Percentiles rank a stretch among this genome's conserved stretches.
These are phyloP conservation scores for Melanchra persicariae DNA, from an alignment of 2,888 invertebrate genomes.

Conservation along the genomic window DNA sequence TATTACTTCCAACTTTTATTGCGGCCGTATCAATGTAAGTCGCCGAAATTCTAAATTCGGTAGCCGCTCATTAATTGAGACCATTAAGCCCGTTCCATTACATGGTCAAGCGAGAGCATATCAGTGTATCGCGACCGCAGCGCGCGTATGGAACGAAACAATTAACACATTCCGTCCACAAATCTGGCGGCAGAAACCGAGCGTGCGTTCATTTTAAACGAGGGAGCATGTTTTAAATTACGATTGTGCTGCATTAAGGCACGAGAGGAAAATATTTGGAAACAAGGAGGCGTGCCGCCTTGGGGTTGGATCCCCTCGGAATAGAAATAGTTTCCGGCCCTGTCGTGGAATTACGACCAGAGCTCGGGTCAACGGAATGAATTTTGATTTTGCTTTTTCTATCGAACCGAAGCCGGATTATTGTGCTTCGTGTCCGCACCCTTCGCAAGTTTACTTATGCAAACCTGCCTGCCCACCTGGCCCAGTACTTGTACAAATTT, in stretches of 20 bases:
- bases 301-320: constrained; percentile 82
- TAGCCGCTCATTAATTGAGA: constrained; percentile 62
- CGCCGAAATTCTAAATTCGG: constrained; percentile 63
- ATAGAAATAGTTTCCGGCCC: constrained; percentile 87
- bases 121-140: constrained; percentile 71
- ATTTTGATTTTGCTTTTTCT: constrained; percentile 88
- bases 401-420: constrained; percentile 79
- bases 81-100: constrained; percentile 67
- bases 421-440: constrained; percentile 75
- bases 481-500: constrained; percentile 78
- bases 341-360: constrained; percentile 81
- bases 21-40: constrained; percentile 60
- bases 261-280: constrained; percentile 76
- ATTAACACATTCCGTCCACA: constrained; percentile 80
- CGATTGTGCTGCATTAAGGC: constrained; percentile 71
- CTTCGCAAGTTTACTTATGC: constrained; percentile 78
- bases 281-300: constrained; percentile 76
- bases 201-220: constrained; percentile 72
- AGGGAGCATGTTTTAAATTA: constrained; percentile 77
- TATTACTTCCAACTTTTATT: constrained; percentile 76
- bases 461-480: constrained; percentile 76
- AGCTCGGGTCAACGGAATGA: constrained; percentile 85
- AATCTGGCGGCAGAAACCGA: constrained; percentile 71
- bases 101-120: constrained; percentile 74
- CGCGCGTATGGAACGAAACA: constrained; percentile 71